Conservation (phyloP, 2,888 invertebrate genomes). For the Cephus pygmeus region DNA sequence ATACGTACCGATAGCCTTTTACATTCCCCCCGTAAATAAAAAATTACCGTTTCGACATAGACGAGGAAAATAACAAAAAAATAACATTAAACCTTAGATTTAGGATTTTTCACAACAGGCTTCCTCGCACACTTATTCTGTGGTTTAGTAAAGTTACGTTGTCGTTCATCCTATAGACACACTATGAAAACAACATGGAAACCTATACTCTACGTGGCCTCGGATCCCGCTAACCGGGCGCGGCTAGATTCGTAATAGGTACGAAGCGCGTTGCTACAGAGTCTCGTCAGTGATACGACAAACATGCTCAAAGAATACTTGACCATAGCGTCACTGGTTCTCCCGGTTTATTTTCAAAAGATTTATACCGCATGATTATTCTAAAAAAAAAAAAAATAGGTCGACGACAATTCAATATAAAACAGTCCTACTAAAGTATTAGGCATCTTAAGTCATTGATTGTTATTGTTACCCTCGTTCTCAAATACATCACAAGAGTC, state of each 20-base stretch:
- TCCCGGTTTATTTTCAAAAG: background rate
- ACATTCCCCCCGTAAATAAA: background rate
- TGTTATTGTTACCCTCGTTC: background rate
- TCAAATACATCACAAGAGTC: background rate
- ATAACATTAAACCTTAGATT: background rate
- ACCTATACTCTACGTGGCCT: constrained; percentile 34
- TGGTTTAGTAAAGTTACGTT: background rate
- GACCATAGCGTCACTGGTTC: background rate
- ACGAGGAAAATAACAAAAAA: background rate
- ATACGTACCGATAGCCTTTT: too few relatives aligned
- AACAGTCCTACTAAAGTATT: background rate
- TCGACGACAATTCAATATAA: background rate
- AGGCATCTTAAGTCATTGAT: background rate
- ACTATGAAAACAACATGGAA: background rate
- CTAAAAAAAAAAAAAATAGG: background rate
- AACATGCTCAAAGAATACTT: background rate
- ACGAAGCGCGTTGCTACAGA: constrained; percentile 31
- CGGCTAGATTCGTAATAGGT: constrained; percentile 56
- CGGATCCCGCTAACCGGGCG: constrained; percentile 60
- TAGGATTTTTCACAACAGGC: background rate
- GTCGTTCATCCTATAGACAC: background rate
- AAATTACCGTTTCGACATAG: too few relatives aligned
- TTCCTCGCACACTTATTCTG: background rate
- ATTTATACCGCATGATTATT: background rate
- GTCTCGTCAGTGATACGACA: background rate